Evolutionary conservation across 2,797 vertebrate genomes (phyloP).

Genomic region (Amphiprion clarkii): DNA sequence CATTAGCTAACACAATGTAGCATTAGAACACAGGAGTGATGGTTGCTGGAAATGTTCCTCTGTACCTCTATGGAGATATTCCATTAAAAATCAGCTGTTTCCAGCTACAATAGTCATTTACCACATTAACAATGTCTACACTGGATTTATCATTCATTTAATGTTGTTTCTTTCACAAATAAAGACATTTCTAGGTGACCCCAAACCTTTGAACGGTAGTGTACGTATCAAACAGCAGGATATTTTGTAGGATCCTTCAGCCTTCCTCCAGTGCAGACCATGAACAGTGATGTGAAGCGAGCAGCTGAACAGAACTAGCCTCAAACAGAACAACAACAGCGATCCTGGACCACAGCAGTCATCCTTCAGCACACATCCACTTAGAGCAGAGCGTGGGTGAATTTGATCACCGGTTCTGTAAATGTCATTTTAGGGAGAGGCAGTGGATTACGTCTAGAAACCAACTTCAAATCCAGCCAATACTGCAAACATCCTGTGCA

Average conservation of each 20-base stretch:
- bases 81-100: no score
- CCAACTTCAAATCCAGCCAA: constrained; percentile 13
- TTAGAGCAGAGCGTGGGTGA: constrained; percentile 16
- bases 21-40: no score
- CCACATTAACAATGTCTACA: no score
- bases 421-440: constrained; percentile 20
- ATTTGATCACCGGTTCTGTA: constrained; percentile 29
- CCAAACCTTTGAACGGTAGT: no score
- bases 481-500: not conserved
- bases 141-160: no score
- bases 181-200: no score
- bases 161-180: no score
- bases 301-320: not conserved
- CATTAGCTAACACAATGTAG: no score
- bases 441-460: constrained; percentile 3
- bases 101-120: no score
- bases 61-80: no score
- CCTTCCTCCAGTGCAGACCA: not conserved
- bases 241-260: not conserved
- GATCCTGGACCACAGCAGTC: constrained; percentile 13
- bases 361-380: constrained; percentile 18
- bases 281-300: not conserved
- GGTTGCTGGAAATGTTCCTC: no score
- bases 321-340: constrained; percentile 18
- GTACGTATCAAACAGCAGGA: constrained; percentile 9